Conservation (phyloP, 2,113 vertebrate species). For the Psilopogon haemacephalus region DNA sequence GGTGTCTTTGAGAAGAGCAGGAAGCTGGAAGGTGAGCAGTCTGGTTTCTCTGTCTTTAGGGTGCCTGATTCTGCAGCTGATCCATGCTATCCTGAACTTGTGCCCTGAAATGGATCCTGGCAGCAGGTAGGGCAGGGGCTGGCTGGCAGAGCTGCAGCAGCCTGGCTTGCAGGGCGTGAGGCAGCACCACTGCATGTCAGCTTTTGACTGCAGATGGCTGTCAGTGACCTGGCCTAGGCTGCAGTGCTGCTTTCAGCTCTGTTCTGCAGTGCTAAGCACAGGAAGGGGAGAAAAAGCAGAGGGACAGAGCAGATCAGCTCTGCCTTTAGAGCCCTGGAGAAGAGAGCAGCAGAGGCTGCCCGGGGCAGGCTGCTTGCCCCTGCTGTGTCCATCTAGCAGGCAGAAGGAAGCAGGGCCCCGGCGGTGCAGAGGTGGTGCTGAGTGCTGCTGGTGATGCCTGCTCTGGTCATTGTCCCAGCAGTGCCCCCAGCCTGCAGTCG, state of each 20-base stretch:
- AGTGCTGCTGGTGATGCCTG: not conserved
- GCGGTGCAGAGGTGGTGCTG: not conserved
- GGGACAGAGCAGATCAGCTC: not conserved
- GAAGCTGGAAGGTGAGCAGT: not conserved
- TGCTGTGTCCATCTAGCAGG: not conserved
- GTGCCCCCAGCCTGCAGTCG: conserved; percentile 88
- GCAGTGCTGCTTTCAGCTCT: not conserved
- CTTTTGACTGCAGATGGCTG: not conserved
- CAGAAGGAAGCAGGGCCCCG: not conserved
- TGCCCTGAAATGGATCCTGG: conserved; percentile 88
- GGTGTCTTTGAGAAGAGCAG: not conserved
- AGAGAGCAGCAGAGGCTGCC: not conserved
- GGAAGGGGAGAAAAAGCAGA: not conserved
- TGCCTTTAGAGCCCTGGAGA: not conserved
- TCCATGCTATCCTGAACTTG: conserved; percentile 94
- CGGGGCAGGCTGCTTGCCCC: not conserved
- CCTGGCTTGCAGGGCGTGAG: not conserved
- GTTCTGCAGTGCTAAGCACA: not conserved
- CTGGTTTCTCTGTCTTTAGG: conserved; percentile 74
- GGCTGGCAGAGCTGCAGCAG: not conserved
- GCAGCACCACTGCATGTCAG: not conserved
- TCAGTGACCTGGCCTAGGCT: not conserved
- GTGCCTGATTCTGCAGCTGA: conserved; percentile 91
- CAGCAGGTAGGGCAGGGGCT: conserved; percentile 77
- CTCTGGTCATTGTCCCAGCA: conserved; percentile 60